Percentiles rank a stretch among this genome's conserved stretches.
Conservation (phyloP, 2,113 vertebrate genomes). For the Sinocyclocheilus anophthalmus region DNA sequence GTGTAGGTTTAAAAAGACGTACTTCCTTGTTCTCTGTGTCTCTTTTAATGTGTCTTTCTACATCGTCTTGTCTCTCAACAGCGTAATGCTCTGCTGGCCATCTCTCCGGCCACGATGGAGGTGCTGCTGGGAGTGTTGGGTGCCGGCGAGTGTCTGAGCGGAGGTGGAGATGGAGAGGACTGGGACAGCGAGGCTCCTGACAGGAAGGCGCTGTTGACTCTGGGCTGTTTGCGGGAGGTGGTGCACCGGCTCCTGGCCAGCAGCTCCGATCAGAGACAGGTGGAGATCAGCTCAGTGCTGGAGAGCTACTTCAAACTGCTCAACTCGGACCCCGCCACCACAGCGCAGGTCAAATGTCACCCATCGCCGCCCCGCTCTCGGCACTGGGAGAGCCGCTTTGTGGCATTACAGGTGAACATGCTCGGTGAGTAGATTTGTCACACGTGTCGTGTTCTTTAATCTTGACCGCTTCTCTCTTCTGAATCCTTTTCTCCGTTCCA, state of each 20-base stretch:
- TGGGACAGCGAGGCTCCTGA: conserved; percentile 85
- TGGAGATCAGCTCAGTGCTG: conserved; percentile 90
- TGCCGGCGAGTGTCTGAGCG: conserved; percentile 86
- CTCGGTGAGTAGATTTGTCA: conserved; percentile 78
- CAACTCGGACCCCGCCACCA: conserved; percentile 88
- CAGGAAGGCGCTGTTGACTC: conserved; percentile 87
- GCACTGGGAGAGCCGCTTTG: conserved; percentile 90
- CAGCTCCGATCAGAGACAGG: conserved; percentile 96
- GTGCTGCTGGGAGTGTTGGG: conserved; percentile 92
- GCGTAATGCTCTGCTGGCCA: conserved; percentile 93
- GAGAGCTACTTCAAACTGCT: conserved; percentile 98
- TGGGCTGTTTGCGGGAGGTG: conserved; percentile 93
- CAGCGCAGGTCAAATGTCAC: conserved; percentile 75
- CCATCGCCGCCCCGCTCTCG: conserved; percentile 67
- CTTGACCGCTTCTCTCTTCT: neutral
- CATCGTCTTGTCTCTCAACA: conserved; percentile 59
- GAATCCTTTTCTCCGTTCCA: neutral
- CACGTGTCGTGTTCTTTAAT: neutral
- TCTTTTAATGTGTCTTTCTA: neutral
- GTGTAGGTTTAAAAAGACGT: no score
- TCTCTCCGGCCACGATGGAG: conserved; percentile 98
- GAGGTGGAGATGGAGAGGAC: conserved; percentile 79
- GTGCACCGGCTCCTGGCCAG: conserved; percentile 91
- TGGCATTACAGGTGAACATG: conserved; percentile 94
- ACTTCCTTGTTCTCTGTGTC: no score